These are phyloP conservation scores for Zele albiditarsus DNA, from an alignment of 2,888 invertebrate genomes.

Conservation along the genomic window DNA sequence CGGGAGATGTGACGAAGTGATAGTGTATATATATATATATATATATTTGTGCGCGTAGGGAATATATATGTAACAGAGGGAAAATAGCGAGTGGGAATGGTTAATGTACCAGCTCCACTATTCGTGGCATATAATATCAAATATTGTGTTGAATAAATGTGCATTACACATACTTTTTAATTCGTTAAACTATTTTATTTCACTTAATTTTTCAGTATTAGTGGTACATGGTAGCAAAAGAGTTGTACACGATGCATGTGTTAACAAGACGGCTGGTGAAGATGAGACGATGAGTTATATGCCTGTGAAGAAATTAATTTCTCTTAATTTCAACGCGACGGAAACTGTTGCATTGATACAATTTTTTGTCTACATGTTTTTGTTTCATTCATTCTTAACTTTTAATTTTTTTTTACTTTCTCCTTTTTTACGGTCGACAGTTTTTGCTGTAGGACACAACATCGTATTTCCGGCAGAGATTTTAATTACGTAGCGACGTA, in stretches of 20 bases:
- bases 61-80: conserved; percentile 32
- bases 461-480: conserved; percentile 43
- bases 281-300: neutral
- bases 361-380: neutral
- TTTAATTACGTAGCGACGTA: conserved; percentile 37
- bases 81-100: neutral
- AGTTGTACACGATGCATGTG: neutral
- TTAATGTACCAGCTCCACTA: neutral
- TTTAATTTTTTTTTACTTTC: neutral
- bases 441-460: conserved; percentile 23
- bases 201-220: neutral
- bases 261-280: neutral
- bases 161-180: neutral
- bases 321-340: neutral
- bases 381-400: neutral
- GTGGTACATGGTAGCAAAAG: too few species aligned
- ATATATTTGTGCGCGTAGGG: conserved; percentile 64
- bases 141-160: neutral
- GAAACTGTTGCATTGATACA: conserved; percentile 13
- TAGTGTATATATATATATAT: conserved; percentile 53
- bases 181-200: neutral
- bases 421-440: neutral
- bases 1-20: conserved; percentile 63
- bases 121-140: neutral
- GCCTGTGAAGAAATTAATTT: neutral